Evolutionary conservation across 2,888 invertebrate genomes (phyloP).

Genomic region (Nomada goodeniana): DNA sequence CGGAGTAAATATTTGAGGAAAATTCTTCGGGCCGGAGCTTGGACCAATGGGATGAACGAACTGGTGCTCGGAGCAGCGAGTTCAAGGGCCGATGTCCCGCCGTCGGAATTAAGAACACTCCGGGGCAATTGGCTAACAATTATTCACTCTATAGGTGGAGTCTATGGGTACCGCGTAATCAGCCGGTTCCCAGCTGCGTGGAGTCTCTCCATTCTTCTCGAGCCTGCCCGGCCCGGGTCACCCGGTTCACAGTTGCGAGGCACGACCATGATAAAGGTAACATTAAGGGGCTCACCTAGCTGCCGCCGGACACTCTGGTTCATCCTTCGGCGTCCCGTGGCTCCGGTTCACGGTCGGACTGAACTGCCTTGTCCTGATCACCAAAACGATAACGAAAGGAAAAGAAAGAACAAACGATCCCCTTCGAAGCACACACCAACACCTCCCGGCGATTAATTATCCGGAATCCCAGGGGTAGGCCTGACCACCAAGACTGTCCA

Average conservation of each 20-base stretch:
- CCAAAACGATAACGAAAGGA: neutral
- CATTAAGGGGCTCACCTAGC: constrained; percentile 4
- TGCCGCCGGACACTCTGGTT: neutral
- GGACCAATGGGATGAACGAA: constrained; percentile 16
- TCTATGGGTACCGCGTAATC: too few species aligned
- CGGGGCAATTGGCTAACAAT: constrained; percentile 15
- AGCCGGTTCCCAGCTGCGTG: too few species aligned
- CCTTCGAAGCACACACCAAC: constrained; percentile 32
- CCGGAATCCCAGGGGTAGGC: too few species aligned
- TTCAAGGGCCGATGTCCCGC: constrained; percentile 27
- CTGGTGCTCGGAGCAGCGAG: neutral
- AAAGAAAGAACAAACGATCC: constrained; percentile 1
- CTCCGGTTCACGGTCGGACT: neutral
- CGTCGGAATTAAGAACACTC: constrained; percentile 32
- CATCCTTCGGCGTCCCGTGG: neutral
- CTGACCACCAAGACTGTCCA: neutral
- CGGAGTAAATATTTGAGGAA: too few species aligned
- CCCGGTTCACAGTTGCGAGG: neutral
- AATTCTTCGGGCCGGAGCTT: neutral
- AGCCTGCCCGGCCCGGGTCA: neutral
- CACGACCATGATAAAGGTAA: neutral
- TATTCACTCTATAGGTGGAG: neutral
- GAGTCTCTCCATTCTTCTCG: too few species aligned
- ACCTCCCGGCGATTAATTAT: constrained; percentile 25
- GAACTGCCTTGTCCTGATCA: constrained; percentile 21